These are phyloP conservation scores for Centropus unirufus DNA, from an alignment of 2,113 vertebrate genomes.

Conservation along the genomic window DNA sequence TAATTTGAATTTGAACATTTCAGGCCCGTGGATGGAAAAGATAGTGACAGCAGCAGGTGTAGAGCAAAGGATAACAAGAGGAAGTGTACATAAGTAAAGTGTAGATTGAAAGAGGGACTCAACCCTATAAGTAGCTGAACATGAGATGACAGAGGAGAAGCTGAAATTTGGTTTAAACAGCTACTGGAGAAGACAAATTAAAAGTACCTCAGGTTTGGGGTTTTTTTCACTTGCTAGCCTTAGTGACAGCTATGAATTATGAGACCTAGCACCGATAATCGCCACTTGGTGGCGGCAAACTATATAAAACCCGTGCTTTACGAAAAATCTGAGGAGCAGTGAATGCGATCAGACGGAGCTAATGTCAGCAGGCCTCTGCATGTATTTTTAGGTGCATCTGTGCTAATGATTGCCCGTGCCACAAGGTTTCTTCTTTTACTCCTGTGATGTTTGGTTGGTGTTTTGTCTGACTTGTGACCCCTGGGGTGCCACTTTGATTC, in stretches of 20 bases:
- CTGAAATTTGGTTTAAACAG: not conserved
- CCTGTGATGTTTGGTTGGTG: not conserved
- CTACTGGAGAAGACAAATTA: not conserved
- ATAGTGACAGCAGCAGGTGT: not conserved
- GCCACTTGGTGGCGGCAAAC: slow-evolving; percentile 69
- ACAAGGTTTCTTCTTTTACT: not conserved
- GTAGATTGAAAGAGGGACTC: not conserved
- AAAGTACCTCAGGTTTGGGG: not conserved
- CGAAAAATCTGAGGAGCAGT: not conserved
- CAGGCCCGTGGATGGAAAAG: not conserved
- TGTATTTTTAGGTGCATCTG: rapidly evolving
- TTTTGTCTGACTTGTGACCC: not conserved
- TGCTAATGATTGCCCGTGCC: not conserved
- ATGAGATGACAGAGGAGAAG: not conserved
- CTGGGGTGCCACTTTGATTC: not conserved
- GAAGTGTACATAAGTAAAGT: not conserved
- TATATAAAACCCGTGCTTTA: not conserved
- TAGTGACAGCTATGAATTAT: not conserved
- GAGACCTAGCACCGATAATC: not conserved
- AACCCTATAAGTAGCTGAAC: not conserved
- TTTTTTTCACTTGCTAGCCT: not conserved
- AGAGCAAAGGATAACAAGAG: not conserved
- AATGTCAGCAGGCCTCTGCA: not conserved
- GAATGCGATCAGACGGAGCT: not conserved
- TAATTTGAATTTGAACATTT: not conserved